Evolutionary conservation across 2,797 vertebrate species (phyloP).

Genomic region (Podarcis siculus): DNA sequence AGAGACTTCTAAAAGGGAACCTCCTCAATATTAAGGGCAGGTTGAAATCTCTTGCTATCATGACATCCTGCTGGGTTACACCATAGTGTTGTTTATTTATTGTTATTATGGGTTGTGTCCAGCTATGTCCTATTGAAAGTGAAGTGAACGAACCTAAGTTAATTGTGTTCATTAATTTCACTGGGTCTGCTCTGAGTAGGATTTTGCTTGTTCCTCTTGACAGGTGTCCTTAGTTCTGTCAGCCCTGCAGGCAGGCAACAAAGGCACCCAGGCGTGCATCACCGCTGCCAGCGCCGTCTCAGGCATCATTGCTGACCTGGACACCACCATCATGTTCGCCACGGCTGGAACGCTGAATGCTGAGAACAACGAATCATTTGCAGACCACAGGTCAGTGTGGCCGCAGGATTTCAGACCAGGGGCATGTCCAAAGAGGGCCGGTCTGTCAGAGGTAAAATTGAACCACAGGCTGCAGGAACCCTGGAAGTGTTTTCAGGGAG

Average conservation of each 20-base stretch:
- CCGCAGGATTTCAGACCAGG: neutral
- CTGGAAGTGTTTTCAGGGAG: too few relatives aligned
- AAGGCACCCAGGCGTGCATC: conserved; percentile 98
- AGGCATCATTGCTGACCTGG: conserved; percentile 97
- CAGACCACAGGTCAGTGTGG: conserved; percentile 91
- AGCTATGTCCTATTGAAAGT: too few relatives aligned
- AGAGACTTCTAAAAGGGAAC: neutral
- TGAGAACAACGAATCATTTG: conserved; percentile 96
- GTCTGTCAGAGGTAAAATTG: neutral
- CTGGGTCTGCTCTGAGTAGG: too few relatives aligned
- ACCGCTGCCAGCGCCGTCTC: conserved; percentile 95
- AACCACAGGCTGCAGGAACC: neutral
- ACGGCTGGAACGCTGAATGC: conserved; percentile 95
- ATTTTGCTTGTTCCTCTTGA: neutral
- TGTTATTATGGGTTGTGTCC: too few relatives aligned
- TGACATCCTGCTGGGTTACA: neutral
- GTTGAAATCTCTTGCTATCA: neutral
- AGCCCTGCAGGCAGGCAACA: conserved; percentile 97
- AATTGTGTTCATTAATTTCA: too few relatives aligned
- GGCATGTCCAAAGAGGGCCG: rapidly evolving
- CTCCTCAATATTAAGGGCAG: neutral
- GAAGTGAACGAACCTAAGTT: too few relatives aligned
- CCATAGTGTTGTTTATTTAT: too few relatives aligned
- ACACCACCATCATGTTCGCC: conserved; percentile 99
- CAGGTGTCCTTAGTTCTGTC: conserved; percentile 97